Conservation (phyloP, 2,113 vertebrate species). For the Ahaetulla prasina region DNA sequence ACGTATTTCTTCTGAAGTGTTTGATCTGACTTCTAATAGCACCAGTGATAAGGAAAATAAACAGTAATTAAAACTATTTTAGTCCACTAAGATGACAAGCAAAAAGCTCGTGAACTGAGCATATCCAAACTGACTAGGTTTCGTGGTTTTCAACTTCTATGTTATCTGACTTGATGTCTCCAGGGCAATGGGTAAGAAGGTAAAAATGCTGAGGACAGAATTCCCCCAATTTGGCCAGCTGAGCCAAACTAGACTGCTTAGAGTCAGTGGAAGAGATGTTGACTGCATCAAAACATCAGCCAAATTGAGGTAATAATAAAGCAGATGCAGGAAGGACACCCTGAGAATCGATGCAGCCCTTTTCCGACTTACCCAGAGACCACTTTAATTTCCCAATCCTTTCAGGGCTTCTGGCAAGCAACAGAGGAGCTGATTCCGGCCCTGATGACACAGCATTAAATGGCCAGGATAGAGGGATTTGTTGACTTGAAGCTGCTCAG, state of each 20-base stretch:
- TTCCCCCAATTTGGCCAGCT: background rate
- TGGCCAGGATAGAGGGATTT: background rate
- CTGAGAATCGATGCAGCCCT: background rate
- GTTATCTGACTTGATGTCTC: background rate
- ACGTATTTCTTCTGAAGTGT: accelerated
- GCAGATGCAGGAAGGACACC: background rate
- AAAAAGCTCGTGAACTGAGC: background rate
- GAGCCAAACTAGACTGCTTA: background rate
- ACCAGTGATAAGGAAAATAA: background rate
- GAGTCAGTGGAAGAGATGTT: background rate
- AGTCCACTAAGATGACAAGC: background rate
- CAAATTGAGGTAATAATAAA: background rate
- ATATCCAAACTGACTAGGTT: background rate
- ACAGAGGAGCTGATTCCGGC: accelerated
- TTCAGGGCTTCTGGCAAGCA: background rate
- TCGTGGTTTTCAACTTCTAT: background rate
- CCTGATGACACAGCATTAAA: background rate
- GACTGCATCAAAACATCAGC: background rate
- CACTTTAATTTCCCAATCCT: background rate
- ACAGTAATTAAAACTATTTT: background rate
- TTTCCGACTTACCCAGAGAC: background rate
- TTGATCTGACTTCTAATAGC: background rate
- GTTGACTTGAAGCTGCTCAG: background rate
- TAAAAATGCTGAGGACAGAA: background rate
- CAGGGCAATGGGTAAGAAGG: background rate